phyloP scores from a whole-genome alignment of 2,888 invertebrate species.

The Drosophila recens region DNA sequence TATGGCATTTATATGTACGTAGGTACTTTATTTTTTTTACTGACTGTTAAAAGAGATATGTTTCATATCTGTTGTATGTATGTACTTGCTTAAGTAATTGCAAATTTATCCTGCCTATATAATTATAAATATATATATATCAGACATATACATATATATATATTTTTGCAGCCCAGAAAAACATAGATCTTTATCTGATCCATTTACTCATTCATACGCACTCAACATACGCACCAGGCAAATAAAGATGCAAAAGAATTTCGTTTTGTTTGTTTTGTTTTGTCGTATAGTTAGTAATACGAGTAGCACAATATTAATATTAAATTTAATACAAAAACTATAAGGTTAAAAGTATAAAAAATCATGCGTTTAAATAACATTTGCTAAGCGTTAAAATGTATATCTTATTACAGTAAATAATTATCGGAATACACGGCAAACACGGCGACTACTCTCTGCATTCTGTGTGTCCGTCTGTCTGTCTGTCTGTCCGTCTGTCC shows the following conservation, averaged over 20 bases:
- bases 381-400: slow-evolving; percentile 50
- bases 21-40: neutral
- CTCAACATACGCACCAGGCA: slow-evolving; percentile 34
- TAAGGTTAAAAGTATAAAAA: slow-evolving; percentile 51
- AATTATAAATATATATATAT: neutral
- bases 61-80: neutral
- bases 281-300: slow-evolving; percentile 54
- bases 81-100: neutral
- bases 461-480: neutral
- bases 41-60: neutral
- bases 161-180: neutral
- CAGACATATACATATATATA: neutral
- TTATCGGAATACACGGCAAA: slow-evolving; percentile 48
- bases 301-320: slow-evolving; percentile 51
- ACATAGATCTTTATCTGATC: slow-evolving; percentile 6
- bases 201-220: slow-evolving; percentile 40
- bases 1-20: neutral
- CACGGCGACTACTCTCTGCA: slow-evolving; percentile 22
- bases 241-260: slow-evolving; percentile 36
- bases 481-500: neutral
- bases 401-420: slow-evolving; percentile 50
- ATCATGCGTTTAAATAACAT: slow-evolving; percentile 61
- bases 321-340: slow-evolving; percentile 52
- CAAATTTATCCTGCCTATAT: neutral
- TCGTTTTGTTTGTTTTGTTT: slow-evolving; percentile 15